Conservation (phyloP, 2,113 vertebrate species). For the Passer montanus region DNA sequence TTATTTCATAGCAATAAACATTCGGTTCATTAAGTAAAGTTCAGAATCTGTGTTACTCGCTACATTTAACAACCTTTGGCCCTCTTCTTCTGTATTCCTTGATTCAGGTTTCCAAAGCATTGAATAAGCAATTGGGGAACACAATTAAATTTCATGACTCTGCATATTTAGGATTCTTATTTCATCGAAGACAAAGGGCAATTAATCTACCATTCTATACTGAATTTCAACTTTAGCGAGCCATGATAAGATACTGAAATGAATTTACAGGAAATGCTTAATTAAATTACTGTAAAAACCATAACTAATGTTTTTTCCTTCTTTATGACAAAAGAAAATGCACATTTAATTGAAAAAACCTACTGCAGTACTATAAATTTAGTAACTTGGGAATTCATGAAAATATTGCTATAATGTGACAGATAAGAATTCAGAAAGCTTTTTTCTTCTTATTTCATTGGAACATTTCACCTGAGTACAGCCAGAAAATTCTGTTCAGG, state of each 20-base stretch:
- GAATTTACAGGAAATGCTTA: conserved; percentile 83
- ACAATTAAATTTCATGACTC: conserved; percentile 88
- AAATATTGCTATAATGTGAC: conserved; percentile 20
- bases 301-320: conserved; percentile 51
- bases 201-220: conserved; percentile 83
- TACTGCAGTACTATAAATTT: conserved; percentile 35
- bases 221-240: conserved; percentile 82
- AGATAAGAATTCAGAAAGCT: neutral
- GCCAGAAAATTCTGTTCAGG: neutral
- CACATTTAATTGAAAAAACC: conserved; percentile 64
- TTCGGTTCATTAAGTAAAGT: conserved; percentile 87
- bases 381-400: conserved; percentile 26
- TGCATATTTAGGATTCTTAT: conserved; percentile 86
- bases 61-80: conserved; percentile 86
- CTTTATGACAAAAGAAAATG: conserved; percentile 62
- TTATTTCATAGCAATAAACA: conserved; percentile 86
- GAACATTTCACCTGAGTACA: neutral
- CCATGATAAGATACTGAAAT: conserved; percentile 81
- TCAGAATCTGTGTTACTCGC: conserved; percentile 81
- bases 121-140: conserved; percentile 82
- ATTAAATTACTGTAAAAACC: conserved; percentile 86
- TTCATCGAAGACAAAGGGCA: conserved; percentile 86
- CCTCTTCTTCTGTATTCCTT: conserved; percentile 64
- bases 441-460: neutral
- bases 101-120: conserved; percentile 75